These are phyloP conservation scores for Actinostola sp. DNA, from an alignment of 92 coral and sea anemone species.

Conservation along the genomic window DNA sequence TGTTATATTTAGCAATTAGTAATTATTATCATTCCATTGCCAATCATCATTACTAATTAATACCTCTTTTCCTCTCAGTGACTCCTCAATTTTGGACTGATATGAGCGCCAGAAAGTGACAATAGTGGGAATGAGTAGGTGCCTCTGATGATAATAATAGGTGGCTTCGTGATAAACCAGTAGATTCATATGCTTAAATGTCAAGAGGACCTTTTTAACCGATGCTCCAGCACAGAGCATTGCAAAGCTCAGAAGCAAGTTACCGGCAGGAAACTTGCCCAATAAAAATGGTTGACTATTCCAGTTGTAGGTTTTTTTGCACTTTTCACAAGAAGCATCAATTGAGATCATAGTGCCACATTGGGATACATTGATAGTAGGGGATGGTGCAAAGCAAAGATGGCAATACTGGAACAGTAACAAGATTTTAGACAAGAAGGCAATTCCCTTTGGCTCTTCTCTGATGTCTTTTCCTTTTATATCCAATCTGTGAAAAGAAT, in stretches of 20 bases:
- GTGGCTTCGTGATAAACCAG: too few relatives aligned
- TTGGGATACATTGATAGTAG: conserved; percentile 45
- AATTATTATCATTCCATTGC: too few relatives aligned
- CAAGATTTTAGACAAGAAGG: conserved; percentile 42
- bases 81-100: conserved; percentile 10
- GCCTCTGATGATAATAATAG: conserved; percentile 29
- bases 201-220: conserved; percentile 43
- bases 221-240: conserved; percentile 64
- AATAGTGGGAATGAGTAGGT: conserved; percentile 32
- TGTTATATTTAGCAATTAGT: too few relatives aligned
- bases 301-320: conserved; percentile 44
- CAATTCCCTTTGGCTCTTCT: conserved; percentile 57
- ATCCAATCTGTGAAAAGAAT: conserved; percentile 29
- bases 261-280: conserved; percentile 68
- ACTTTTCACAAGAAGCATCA: conserved; percentile 37
- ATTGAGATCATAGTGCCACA: conserved; percentile 57
- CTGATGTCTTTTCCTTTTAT: conserved; percentile 24
- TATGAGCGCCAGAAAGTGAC: conserved; percentile 39
- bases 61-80: conserved; percentile 14
- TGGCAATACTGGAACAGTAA: conserved; percentile 62
- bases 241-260: too few relatives aligned
- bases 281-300: conserved; percentile 58
- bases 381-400: conserved; percentile 45
- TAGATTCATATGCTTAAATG: conserved; percentile 9
- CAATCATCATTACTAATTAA: too few relatives aligned